Conservation (phyloP, 1,140 invertebrate genomes). For the Drosophila ercepeae region DNA sequence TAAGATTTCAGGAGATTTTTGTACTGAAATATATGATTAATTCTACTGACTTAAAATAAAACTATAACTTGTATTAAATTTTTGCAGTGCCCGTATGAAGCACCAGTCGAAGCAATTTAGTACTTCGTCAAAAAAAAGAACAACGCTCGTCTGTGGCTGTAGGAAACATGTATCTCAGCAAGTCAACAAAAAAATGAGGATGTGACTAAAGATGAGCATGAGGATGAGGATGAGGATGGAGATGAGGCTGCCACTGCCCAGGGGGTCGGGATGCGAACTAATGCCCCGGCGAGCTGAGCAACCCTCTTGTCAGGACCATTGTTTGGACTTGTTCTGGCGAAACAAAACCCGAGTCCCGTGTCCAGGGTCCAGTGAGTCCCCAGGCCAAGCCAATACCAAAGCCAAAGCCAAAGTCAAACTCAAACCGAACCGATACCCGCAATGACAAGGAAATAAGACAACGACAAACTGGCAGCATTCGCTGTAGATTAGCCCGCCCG, state of each 20-base stretch:
- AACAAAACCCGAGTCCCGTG: constrained; percentile 8
- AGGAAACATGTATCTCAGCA: constrained; percentile 40
- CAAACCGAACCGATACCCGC: constrained; percentile 24
- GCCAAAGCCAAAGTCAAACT: not conserved
- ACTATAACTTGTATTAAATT: not conserved
- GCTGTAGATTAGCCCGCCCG: constrained; percentile 52
- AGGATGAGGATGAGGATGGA: not conserved
- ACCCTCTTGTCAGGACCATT: constrained; percentile 50
- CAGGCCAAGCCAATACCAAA: not conserved
- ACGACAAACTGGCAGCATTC: constrained; percentile 54
- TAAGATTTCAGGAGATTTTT: not conserved
- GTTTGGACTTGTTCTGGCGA: constrained; percentile 32
- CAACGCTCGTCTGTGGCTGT: constrained; percentile 16
- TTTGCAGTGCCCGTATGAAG: constrained; percentile 11
- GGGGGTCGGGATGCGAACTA: constrained; percentile 43
- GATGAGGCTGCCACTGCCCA: constrained; percentile 35
- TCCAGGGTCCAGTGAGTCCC: not conserved
- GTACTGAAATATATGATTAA: too few species aligned
- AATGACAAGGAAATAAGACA: constrained; percentile 47
- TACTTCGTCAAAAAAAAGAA: constrained; percentile 25
- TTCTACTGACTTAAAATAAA: too few species aligned
- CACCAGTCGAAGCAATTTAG: constrained; percentile 21
- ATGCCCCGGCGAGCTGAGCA: constrained; percentile 30
- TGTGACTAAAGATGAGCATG: constrained; percentile 27
- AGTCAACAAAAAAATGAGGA: constrained; percentile 18